A percentile compares a stretch with the other conserved stretches of the same genome.
Conservation (phyloP, 2,888 invertebrate genomes). For the Altica lythri region DNA sequence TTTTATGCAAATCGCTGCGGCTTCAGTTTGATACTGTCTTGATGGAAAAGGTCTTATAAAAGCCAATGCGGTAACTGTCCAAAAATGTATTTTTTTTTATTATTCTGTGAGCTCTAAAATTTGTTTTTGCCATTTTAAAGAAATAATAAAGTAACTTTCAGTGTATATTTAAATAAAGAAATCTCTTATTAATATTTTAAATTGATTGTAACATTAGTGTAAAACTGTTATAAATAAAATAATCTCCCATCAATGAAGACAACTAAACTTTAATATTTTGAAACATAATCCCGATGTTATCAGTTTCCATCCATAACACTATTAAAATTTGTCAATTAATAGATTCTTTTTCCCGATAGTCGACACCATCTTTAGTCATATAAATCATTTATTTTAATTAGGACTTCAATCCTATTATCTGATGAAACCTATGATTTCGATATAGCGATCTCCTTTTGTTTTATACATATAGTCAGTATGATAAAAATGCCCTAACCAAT, state of each 20-base stretch:
- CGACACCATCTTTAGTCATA: constrained; percentile 31
- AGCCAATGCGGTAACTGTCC: constrained; percentile 14
- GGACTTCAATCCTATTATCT: constrained; percentile 32
- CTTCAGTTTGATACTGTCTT: constrained; percentile 29
- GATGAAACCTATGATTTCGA: constrained; percentile 33
- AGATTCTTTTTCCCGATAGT: constrained; percentile 28
- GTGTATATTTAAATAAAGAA: too few relatives aligned
- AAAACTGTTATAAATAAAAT: too few relatives aligned
- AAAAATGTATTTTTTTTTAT: constrained; percentile 10
- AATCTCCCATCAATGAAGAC: too few relatives aligned
- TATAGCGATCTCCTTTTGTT: constrained; percentile 31
- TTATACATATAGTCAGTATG: constrained; percentile 27
- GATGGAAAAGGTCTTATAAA: constrained; percentile 26
- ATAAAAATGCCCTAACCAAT: too few relatives aligned
- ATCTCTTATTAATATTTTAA: too few relatives aligned
- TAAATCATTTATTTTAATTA: constrained; percentile 36
- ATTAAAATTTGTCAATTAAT: constrained; percentile 33
- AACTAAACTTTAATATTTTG: too few relatives aligned
- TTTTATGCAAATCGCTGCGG: constrained; percentile 53
- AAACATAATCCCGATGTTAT: too few relatives aligned
- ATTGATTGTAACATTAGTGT: too few relatives aligned
- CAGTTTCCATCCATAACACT: constrained; percentile 24
- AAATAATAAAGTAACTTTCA: too few relatives aligned
- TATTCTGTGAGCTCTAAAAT: too few relatives aligned
- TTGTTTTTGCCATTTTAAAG: too few relatives aligned